Conservation (phyloP, 1,140 invertebrate species). For the Zaprionus tsacasi region DNA sequence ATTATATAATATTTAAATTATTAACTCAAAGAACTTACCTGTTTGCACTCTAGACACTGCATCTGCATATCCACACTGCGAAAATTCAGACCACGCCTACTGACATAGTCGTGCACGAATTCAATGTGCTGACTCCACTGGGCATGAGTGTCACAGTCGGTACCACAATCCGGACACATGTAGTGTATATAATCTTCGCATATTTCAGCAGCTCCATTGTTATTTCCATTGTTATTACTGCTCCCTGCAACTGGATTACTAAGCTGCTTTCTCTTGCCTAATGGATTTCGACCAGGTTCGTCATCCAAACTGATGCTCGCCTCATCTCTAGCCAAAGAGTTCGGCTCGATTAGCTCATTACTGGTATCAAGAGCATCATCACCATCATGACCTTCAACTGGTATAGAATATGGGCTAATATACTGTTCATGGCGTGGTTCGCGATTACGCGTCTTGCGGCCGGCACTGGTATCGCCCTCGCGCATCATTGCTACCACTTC, state of each 20-base stretch:
- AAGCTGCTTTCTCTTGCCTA: conserved; percentile 17
- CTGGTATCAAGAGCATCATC: conserved; percentile 55
- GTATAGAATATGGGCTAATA: conserved; percentile 2
- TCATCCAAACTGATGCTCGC: conserved; percentile 32
- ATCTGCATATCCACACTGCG: conserved; percentile 67
- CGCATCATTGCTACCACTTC: conserved; percentile 73
- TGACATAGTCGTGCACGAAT: conserved; percentile 73
- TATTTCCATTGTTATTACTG: conserved; percentile 5
- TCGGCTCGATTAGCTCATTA: conserved; percentile 59
- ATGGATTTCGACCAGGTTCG: conserved; percentile 18
- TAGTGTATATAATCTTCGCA: conserved; percentile 77
- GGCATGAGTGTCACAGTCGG: conserved; percentile 64
- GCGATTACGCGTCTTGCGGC: conserved; percentile 64
- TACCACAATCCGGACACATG: conserved; percentile 73
- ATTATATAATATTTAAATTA: not conserved
- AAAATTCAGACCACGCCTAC: conserved; percentile 70
- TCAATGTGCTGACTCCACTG: conserved; percentile 79
- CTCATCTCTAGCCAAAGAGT: conserved; percentile 7
- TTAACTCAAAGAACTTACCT: conserved; percentile 40
- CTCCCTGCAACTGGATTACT: not conserved
- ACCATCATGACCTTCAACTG: conserved; percentile 31
- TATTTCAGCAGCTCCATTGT: conserved; percentile 40
- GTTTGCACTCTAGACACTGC: conserved; percentile 74
- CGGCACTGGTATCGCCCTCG: conserved; percentile 49
- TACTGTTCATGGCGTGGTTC: conserved; percentile 58